Conservation (phyloP, 2,797 vertebrate species). For the Discoglossus pictus region DNA sequence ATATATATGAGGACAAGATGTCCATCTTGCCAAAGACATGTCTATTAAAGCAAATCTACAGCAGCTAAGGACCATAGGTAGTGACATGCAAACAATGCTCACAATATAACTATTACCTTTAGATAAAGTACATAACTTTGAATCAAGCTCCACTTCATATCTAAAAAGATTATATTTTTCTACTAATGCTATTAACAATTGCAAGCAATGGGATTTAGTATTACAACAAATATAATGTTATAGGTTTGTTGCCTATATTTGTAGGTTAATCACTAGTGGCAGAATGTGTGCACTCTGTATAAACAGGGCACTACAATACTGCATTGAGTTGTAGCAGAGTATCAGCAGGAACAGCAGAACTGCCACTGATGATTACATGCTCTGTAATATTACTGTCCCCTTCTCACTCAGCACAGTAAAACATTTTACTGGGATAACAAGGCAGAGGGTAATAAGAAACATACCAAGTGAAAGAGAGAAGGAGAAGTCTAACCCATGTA, state of each 20-base stretch:
- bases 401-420: conserved; percentile 73
- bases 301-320: conserved; percentile 50
- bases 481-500: conserved; percentile 75
- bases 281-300: conserved; percentile 29
- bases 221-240: conserved; percentile 49
- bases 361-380: conserved; percentile 64
- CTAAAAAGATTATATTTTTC: not conserved
- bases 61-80: too few species aligned
- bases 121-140: too few species aligned
- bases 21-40: too few species aligned
- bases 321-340: conserved; percentile 37
- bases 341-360: conserved; percentile 53
- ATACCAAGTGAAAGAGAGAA: conserved; percentile 73
- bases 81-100: too few species aligned
- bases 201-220: not conserved
- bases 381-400: conserved; percentile 70
- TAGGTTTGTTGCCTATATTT: conserved; percentile 17
- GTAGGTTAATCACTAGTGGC: conserved; percentile 23
- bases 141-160: too few species aligned
- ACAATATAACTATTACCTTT: too few species aligned
- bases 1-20: too few species aligned
- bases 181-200: too few species aligned
- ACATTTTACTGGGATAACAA: conserved; percentile 72
- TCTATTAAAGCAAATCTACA: too few species aligned
- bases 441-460: conserved; percentile 78